A percentile compares a stretch with the other conserved stretches of the same genome.
Conservation (phyloP, 1,140 invertebrate species). For the Lanistes nyassanus region DNA sequence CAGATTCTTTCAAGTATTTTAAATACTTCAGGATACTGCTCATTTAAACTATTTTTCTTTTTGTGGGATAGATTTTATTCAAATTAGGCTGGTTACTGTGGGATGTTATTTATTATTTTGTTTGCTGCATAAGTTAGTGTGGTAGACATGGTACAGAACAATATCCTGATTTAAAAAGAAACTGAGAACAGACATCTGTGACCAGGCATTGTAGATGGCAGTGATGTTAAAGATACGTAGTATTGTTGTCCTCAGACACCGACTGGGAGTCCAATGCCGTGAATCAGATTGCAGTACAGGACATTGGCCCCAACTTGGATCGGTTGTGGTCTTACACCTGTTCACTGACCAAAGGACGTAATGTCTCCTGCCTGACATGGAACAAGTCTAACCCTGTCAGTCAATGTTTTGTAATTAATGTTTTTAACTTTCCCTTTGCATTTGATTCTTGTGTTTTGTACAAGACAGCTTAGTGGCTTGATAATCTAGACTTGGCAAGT, state of each 20-base stretch:
- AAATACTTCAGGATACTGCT: too few species aligned
- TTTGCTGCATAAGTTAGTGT: too few species aligned
- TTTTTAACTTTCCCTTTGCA: not conserved
- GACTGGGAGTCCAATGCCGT: conserved; percentile 25
- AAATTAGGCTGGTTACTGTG: too few species aligned
- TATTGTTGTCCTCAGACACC: conserved; percentile 31
- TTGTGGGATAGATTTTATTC: too few species aligned
- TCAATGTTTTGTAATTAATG: conserved; percentile 13
- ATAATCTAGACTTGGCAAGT: too few species aligned
- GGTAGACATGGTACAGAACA: not conserved
- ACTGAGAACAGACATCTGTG: not conserved
- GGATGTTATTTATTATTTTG: too few species aligned
- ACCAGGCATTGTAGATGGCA: not conserved
- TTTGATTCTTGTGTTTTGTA: not conserved
- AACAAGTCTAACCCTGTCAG: conserved; percentile 64
- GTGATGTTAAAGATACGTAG: not conserved
- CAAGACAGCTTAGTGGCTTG: too few species aligned
- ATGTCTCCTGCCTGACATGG: conserved; percentile 65
- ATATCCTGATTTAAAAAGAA: too few species aligned
- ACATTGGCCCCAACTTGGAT: conserved; percentile 62
- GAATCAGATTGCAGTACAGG: conserved; percentile 40
- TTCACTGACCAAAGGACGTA: conserved; percentile 60
- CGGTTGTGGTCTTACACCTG: conserved; percentile 63
- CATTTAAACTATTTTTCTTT: too few species aligned
- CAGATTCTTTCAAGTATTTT: too few species aligned